phyloP scores from a whole-genome alignment of 2,888 invertebrate genomes.

The Metopia argyrocephala region DNA sequence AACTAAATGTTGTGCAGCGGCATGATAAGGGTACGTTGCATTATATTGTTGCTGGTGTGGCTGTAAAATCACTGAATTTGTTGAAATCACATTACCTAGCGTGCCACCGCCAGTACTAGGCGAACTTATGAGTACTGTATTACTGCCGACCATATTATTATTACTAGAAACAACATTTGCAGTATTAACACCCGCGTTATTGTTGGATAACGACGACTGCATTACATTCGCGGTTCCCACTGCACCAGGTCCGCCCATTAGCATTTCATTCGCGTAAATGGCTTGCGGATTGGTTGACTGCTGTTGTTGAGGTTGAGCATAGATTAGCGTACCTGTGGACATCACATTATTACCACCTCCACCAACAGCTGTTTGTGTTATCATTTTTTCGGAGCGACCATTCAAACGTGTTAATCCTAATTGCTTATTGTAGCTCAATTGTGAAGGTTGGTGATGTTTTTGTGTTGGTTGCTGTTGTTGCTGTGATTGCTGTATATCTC shows the following conservation, averaged over 20 bases:
- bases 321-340: conserved; percentile 65
- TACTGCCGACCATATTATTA: conserved; percentile 67
- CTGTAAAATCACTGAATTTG: conserved; percentile 72
- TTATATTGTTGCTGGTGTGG: conserved; percentile 71
- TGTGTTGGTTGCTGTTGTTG: conserved; percentile 69
- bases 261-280: conserved; percentile 66
- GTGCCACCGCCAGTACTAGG: conserved; percentile 70
- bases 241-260: conserved; percentile 58
- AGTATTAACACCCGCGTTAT: conserved; percentile 61
- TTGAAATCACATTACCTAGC: conserved; percentile 70
- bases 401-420: conserved; percentile 75
- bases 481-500: conserved; percentile 67
- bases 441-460: conserved; percentile 72
- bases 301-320: conserved; percentile 66
- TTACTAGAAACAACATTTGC: conserved; percentile 57
- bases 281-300: conserved; percentile 61
- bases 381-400: conserved; percentile 72
- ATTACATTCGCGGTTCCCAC: conserved; percentile 64
- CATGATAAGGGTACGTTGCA: conserved; percentile 75
- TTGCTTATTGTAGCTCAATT: conserved; percentile 75
- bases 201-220: conserved; percentile 68
- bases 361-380: conserved; percentile 62
- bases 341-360: conserved; percentile 64
- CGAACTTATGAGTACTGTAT: conserved; percentile 74
- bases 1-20: conserved; percentile 69